Conservation (phyloP, 1,140 invertebrate genomes). For the Watersipora subatra region DNA sequence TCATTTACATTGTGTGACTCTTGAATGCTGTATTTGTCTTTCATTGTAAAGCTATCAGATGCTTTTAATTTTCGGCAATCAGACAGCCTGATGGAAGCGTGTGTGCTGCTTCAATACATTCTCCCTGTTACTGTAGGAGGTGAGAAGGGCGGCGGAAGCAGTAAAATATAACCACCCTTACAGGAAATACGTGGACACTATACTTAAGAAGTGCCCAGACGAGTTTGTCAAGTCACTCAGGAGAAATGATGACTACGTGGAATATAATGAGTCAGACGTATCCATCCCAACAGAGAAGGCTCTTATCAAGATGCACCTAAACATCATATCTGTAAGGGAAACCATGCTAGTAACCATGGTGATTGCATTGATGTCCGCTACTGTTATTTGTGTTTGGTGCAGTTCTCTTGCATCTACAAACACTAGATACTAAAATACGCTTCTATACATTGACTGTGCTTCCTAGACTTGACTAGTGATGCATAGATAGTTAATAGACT, state of each 20-base stretch:
- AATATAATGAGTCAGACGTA: slow-evolving; percentile 34
- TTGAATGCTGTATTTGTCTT: too few relatives aligned
- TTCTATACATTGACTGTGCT: too few relatives aligned
- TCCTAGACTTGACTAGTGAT: too few relatives aligned
- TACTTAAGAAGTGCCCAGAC: slow-evolving; percentile 59
- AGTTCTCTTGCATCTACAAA: too few relatives aligned
- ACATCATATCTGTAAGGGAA: slow-evolving; percentile 33
- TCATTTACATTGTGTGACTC: too few relatives aligned
- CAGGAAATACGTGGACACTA: slow-evolving; percentile 55
- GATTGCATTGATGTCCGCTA: too few relatives aligned
- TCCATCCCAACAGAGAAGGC: slow-evolving; percentile 43
- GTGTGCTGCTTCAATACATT: too few relatives aligned
- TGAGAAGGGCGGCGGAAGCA: slow-evolving; percentile 30
- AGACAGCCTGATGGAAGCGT: not conserved
- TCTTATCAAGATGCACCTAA: slow-evolving; percentile 58
- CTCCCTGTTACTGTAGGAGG: slow-evolving; percentile 27
- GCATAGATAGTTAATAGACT: too few relatives aligned
- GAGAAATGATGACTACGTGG: slow-evolving; percentile 33
- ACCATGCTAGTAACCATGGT: too few relatives aligned
- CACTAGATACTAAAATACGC: too few relatives aligned
- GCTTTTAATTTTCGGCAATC: not conserved
- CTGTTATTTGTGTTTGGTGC: too few relatives aligned
- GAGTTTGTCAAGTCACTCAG: slow-evolving; percentile 21
- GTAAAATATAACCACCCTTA: slow-evolving; percentile 40
- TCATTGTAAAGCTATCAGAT: too few relatives aligned